These are phyloP conservation scores for Platycheirus albimanus DNA, from an alignment of 2,888 invertebrate species.

Conservation along the genomic window DNA sequence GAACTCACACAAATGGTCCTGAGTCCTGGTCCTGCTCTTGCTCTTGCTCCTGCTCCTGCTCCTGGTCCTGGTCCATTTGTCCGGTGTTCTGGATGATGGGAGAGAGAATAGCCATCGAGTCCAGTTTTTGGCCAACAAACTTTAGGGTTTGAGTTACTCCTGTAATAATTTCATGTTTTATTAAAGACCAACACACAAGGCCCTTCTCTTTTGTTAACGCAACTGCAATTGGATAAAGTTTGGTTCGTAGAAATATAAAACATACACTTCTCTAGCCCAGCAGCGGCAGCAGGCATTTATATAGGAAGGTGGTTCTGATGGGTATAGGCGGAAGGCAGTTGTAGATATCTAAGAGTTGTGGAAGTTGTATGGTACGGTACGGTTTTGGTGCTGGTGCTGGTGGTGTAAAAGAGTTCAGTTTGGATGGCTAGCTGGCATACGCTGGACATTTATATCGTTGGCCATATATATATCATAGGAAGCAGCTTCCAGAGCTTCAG, in stretches of 20 bases:
- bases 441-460: too few species aligned
- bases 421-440: neutral
- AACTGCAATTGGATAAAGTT: constrained; percentile 71
- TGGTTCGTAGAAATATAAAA: constrained; percentile 24
- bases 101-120: constrained; percentile 28
- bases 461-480: too few species aligned
- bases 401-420: constrained; percentile 35
- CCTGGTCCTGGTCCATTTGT: too few species aligned
- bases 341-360: too few species aligned
- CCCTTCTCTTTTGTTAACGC: constrained; percentile 65
- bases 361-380: too few species aligned
- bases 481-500: constrained; percentile 32
- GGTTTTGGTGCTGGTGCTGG: constrained; percentile 2
- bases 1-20: constrained; percentile 57
- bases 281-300: too few species aligned
- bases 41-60: too few species aligned
- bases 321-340: too few species aligned
- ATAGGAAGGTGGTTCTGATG: too few species aligned
- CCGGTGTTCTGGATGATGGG: too few species aligned
- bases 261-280: neutral
- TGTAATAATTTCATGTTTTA: constrained; percentile 74
- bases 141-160: constrained; percentile 45
- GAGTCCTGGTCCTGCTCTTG: constrained; percentile 24
- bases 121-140: constrained; percentile 58
- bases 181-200: constrained; percentile 66